Conservation (phyloP, 1,140 invertebrate genomes). For the Caenorhabditis inopinata region DNA sequence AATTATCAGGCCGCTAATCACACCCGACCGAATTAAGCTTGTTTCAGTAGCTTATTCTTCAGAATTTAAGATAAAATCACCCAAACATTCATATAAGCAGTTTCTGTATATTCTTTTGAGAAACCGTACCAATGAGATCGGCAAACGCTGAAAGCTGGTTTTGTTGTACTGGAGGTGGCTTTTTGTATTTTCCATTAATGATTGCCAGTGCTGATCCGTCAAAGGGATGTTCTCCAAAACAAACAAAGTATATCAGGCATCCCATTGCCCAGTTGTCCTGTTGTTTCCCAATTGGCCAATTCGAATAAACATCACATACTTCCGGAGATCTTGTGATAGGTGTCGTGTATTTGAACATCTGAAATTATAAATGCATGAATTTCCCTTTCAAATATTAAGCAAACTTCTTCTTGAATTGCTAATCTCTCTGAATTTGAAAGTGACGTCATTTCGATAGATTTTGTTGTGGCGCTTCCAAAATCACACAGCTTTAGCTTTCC, state of each 20-base stretch:
- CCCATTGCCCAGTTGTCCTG: slow-evolving; percentile 82
- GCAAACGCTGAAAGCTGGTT: not conserved
- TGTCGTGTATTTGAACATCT: slow-evolving; percentile 73
- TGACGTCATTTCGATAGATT: slow-evolving; percentile 81
- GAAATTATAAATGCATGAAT: slow-evolving; percentile 27
- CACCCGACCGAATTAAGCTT: too few species aligned
- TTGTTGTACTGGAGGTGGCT: not conserved
- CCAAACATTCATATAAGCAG: too few species aligned
- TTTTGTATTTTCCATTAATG: slow-evolving; percentile 8
- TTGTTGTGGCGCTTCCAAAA: slow-evolving; percentile 91
- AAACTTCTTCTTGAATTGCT: slow-evolving; percentile 87
- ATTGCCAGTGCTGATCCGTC: not conserved
- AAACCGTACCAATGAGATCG: not conserved
- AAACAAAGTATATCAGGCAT: not conserved
- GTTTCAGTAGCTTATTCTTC: too few species aligned
- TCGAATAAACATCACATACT: slow-evolving; percentile 96
- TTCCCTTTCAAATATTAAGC: not conserved
- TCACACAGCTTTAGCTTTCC: slow-evolving; percentile 93
- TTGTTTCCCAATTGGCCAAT: slow-evolving; percentile 81
- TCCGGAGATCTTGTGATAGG: slow-evolving; percentile 81
- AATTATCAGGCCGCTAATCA: too few species aligned
- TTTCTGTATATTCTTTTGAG: too few species aligned
- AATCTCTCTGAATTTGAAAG: slow-evolving; percentile 86
- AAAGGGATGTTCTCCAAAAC: slow-evolving; percentile 4
- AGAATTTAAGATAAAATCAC: too few species aligned